Evolutionary conservation across 2,888 invertebrate genomes (phyloP).

Genomic region (Volucella zonaria): DNA sequence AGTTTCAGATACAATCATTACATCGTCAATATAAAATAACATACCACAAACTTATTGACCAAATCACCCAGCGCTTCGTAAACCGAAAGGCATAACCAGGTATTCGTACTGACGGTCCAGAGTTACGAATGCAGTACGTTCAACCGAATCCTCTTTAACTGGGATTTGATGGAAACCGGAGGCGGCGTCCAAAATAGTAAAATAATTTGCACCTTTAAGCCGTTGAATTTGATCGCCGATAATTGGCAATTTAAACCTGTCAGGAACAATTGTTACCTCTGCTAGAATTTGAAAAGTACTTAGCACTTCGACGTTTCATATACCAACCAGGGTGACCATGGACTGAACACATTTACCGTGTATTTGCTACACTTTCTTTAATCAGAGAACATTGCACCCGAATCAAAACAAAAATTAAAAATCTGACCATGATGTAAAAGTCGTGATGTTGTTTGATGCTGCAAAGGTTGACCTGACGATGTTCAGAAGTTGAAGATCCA

Average conservation of each 20-base stretch:
- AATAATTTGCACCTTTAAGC: too few species aligned
- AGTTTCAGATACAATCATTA: not conserved
- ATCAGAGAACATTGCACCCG: conserved; percentile 47
- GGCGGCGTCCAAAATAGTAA: too few species aligned
- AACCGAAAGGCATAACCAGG: not conserved
- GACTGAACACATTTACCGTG: conserved; percentile 27
- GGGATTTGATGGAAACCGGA: too few species aligned
- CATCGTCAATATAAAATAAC: conserved; percentile 16
- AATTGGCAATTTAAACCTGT: too few species aligned
- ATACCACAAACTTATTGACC: not conserved
- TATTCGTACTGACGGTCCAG: too few species aligned
- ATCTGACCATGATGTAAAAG: conserved; percentile 32
- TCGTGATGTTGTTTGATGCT: not conserved
- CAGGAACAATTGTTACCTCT: not conserved
- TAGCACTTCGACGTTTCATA: conserved; percentile 23
- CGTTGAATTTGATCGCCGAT: too few species aligned
- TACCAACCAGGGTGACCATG: conserved; percentile 22
- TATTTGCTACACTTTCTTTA: conserved; percentile 20
- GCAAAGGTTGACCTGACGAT: conserved; percentile 17
- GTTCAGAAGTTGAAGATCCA: too few species aligned
- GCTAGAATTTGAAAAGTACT: conserved; percentile 25
- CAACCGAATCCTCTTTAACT: too few species aligned
- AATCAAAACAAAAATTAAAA: conserved; percentile 38
- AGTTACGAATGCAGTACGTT: too few species aligned
- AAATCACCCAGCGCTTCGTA: not conserved